Percentiles rank a stretch among this genome's conserved stretches.
phyloP scores from a whole-genome alignment of 2,113 vertebrate genomes.

The Thalassarche chlororhynchos region DNA sequence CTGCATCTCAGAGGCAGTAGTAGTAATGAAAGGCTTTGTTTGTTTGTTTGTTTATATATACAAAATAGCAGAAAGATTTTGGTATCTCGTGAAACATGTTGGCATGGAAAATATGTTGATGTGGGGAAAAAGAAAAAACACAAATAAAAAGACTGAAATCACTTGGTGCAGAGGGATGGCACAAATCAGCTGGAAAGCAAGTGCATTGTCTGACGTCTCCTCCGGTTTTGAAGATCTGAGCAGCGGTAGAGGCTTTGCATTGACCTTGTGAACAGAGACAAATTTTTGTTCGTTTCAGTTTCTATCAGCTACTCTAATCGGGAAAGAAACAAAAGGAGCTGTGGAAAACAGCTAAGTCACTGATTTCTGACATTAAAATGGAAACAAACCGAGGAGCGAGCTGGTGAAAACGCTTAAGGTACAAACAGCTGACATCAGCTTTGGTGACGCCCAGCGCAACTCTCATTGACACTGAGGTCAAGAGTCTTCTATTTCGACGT shows the following conservation, averaged over 20 bases:
- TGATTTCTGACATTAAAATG: background rate
- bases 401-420: background rate
- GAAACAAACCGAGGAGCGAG: background rate
- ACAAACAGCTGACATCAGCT: background rate
- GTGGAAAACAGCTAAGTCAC: background rate
- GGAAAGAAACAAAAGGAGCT: background rate
- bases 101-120: background rate
- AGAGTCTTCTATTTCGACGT: background rate
- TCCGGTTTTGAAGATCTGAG: rapidly evolving
- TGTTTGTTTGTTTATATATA: background rate
- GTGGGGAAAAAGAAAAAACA: background rate
- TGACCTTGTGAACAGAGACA: background rate
- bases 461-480: background rate
- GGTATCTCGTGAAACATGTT: background rate
- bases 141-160: background rate
- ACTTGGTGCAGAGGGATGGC: background rate
- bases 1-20: background rate
- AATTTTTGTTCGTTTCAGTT: background rate
- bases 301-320: background rate
- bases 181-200: background rate
- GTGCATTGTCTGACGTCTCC: background rate
- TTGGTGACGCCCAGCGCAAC: background rate
- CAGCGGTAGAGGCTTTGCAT: background rate
- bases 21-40: background rate
- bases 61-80: background rate